Evolutionary conservation across 2,888 invertebrate species (phyloP), one percentile per base, ranked within the genome.

Genomic region (Eupithecia pulchellata): DNA sequence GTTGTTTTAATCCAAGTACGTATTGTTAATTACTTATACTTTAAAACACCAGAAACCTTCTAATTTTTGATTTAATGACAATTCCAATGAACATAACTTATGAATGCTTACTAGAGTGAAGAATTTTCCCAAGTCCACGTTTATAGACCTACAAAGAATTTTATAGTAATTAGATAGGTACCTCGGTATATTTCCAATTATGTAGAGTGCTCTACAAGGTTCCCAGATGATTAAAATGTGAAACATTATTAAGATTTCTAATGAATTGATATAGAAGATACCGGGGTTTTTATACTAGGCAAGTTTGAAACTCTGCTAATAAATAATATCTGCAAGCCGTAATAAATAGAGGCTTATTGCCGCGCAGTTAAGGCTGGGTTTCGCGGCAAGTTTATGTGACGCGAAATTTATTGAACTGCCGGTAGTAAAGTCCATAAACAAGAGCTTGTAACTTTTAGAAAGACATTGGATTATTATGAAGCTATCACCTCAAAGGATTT

Each of bases 201-300:
- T 60, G 32, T 39, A 68, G 66, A 69, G 62, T 75, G 66, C 60
- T 72, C 17, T 30, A 64, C 30, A 68, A 65, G 36, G 63, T 68
- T 25, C 55, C 58, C 13, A 55, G 39, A 64, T 74, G 64, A 65
- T 68, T 60, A 68, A 69, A 69, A 64, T 68, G 55, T 62, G 61
- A 9, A 25, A 73, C 68, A 68, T 20, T 64, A 74, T 69, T 66
- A 67, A 67, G 71, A 73, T 66, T 65, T 75, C 63, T 57, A 69
- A 60, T 70, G 68, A 77, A 71, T 72, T 75, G 68, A 72, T 73
- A 66, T 69, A 65, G 66, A 60, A 39, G 66, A 71, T 64, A 65
- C 55, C 47, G 47, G 62, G 60, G 58, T 62, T 66, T 72, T 71
- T 69, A 64, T 42, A 61, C 27, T 67, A 36, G 27, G 62, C 66